Evolutionary conservation across 2,888 invertebrate species (phyloP).

Genomic region (Zaprionus obscuricornis): DNA sequence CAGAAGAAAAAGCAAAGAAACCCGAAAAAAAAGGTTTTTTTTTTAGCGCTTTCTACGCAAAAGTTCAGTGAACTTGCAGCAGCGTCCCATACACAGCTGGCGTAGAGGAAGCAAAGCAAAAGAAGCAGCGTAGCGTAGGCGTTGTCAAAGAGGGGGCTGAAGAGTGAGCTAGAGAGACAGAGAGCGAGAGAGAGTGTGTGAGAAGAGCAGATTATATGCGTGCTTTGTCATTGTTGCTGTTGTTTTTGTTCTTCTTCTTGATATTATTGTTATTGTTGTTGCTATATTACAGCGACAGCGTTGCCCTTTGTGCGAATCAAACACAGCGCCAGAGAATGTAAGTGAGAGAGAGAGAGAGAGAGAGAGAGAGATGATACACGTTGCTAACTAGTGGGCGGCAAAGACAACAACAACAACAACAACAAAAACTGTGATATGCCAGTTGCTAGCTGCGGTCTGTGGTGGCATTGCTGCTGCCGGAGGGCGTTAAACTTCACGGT

Average conservation of each 20-base stretch:
- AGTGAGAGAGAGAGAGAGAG: no score
- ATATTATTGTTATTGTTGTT: no score
- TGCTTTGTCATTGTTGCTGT: no score
- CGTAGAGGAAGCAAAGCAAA: slow-evolving; percentile 47
- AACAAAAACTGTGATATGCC: slow-evolving; percentile 26
- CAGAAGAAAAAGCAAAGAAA: slow-evolving; percentile 29
- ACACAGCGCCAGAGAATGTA: no score
- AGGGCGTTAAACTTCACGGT: slow-evolving; percentile 81
- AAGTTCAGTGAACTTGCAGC: slow-evolving; percentile 71
- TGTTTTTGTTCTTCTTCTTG: no score
- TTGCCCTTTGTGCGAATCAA: slow-evolving; percentile 22
- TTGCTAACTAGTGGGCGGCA: slow-evolving; percentile 26
- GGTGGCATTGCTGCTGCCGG: slow-evolving; percentile 51
- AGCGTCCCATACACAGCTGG: slow-evolving; percentile 65
- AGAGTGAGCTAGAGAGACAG: not conserved
- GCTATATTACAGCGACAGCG: slow-evolving; percentile 10
- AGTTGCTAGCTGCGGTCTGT: slow-evolving; percentile 21
- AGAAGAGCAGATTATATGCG: not conserved
- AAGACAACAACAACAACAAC: slow-evolving; percentile 17
- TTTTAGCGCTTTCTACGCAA: slow-evolving; percentile 65
- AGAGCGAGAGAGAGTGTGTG: slow-evolving; percentile 6
- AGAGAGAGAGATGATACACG: no score
- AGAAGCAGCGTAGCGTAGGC: slow-evolving; percentile 27
- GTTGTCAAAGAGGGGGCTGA: not conserved
- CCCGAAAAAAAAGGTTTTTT: slow-evolving; percentile 35